Evolutionary conservation across 2,888 invertebrate species (phyloP), one percentile per base, ranked within the genome.

Genomic region (Ormia ochracea): DNA sequence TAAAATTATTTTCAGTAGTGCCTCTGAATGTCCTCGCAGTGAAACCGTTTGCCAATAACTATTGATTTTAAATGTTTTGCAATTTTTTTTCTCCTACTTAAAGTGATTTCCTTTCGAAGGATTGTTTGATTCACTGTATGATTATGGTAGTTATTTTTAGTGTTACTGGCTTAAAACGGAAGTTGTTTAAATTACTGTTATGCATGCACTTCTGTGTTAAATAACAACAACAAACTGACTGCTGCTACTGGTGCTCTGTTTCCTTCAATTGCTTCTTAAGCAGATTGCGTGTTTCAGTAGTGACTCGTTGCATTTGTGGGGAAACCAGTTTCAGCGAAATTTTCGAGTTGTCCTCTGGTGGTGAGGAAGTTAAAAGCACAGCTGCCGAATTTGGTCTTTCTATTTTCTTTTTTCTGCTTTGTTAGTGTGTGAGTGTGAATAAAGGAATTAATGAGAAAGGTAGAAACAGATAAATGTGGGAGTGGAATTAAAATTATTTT

Each of bases 171-270:
- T 45, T 12, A 5, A 31, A 70, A 65, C 76, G 80, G 80, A 80
- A 73, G 73, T 80, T 73, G 76, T 80, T 76, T 68, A 80, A 80
- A 80, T 75, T 80, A 76, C 76, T 63, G 56, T 48, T 38, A 43
- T 58, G 76, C 80, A 80, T 80, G 80, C 75, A 80, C 72, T 73
- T 63, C 43, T 48, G 17, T 45, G 45, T 65, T 54, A 26, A 54
- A 52, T 41, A 19, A 26, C 61, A 65, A 21, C 28, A n/a, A 14
- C 12, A 21, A 45, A 2, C 12, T 28, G 14, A 9, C 1, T 26
- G 17, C 50, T 70, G 31, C 41, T 31, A 41, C 50, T 3, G 21
- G 21, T 50, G 17, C 50, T 66, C 21, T 31, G 26, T n/a, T 41
- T 56, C 12, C 14, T 26, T 14, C 17, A 12, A 3, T n/a, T 19